A percentile compares a stretch with the other conserved stretches of the same genome.
These are phyloP conservation scores for Leucoraja erinaceus DNA, from an alignment of 2,113 vertebrate genomes.

Conservation along the genomic window DNA sequence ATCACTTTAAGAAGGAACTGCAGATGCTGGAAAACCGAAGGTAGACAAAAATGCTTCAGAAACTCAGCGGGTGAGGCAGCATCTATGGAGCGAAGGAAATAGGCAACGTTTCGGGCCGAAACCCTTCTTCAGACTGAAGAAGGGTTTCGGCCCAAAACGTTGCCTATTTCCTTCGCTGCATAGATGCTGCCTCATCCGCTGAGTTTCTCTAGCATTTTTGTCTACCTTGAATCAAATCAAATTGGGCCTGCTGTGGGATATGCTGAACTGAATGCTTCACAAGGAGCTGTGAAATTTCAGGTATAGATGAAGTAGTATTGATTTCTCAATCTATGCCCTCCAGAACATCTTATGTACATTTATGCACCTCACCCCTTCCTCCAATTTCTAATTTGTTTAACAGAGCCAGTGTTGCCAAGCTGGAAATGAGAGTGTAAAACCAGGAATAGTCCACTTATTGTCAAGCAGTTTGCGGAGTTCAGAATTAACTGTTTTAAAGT, in stretches of 20 bases:
- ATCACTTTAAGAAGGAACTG: too few relatives aligned
- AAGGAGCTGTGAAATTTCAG: background rate
- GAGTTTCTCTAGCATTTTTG: too few relatives aligned
- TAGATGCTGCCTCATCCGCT: too few relatives aligned
- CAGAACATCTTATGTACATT: background rate
- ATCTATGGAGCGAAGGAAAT: too few relatives aligned
- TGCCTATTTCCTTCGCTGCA: too few relatives aligned
- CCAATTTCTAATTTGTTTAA: background rate
- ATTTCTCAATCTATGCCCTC: background rate
- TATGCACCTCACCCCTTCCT: background rate
- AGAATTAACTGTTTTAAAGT: background rate
- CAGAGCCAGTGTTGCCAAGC: background rate
- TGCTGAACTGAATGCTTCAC: background rate
- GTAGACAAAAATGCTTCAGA: too few relatives aligned
- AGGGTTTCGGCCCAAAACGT: too few relatives aligned
- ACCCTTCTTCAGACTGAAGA: too few relatives aligned
- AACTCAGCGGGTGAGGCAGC: too few relatives aligned
- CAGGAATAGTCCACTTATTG: background rate
- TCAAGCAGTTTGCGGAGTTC: background rate
- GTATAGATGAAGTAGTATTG: background rate
- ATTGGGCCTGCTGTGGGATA: background rate
- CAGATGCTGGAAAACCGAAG: too few relatives aligned
- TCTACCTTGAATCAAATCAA: too few relatives aligned
- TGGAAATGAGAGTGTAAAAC: background rate
- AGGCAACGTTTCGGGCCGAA: too few relatives aligned